Conservation (phyloP, 2,113 vertebrate genomes). For the Elephas maximus region DNA sequence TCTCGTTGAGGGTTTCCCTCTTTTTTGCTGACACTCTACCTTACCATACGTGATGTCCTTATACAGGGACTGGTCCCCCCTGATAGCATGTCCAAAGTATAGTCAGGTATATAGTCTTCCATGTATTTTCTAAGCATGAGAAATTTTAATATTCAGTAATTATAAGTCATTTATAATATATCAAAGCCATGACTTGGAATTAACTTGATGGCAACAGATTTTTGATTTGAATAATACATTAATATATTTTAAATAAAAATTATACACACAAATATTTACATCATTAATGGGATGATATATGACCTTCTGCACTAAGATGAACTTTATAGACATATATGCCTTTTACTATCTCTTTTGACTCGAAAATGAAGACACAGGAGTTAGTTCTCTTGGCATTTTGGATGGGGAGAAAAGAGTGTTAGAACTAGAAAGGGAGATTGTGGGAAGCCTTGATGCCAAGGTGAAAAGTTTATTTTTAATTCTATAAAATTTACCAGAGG, state of each 20-base stretch:
- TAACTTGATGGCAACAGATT: background rate
- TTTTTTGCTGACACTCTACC: too few species aligned
- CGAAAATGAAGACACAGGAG: background rate
- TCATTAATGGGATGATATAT: background rate
- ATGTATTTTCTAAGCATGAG: constrained; percentile 13
- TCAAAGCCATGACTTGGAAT: background rate
- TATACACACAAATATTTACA: background rate
- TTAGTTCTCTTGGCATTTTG: background rate
- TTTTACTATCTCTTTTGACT: background rate
- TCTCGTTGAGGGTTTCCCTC: too few species aligned
- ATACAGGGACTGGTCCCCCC: too few species aligned
- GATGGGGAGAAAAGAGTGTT: background rate
- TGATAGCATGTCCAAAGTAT: too few species aligned
- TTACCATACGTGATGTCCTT: too few species aligned
- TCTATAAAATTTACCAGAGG: background rate
- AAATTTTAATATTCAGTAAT: background rate
- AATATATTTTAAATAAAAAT: background rate
- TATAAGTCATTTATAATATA: background rate
- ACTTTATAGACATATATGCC: background rate
- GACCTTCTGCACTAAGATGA: background rate
- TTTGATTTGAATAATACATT: background rate
- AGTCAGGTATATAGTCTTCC: background rate
- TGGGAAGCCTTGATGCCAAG: background rate
- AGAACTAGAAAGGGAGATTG: background rate
- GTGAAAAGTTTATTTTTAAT: background rate